Conservation (phyloP, 2,797 vertebrate species). For the Sebastes nivosus region DNA sequence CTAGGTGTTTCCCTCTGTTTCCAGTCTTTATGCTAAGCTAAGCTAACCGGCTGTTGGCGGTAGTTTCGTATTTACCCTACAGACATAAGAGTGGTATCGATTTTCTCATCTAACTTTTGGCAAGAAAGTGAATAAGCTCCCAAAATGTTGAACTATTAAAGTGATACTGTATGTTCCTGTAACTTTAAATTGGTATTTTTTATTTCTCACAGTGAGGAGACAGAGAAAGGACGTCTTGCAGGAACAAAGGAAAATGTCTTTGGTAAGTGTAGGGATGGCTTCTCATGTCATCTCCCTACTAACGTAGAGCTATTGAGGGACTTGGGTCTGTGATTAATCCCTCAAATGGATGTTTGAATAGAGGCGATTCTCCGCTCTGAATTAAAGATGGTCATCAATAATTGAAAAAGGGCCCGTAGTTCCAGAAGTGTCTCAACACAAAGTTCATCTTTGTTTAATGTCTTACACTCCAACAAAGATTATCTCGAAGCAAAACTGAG, state of each 20-base stretch:
- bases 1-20: not conserved
- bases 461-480: not conserved
- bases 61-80: not conserved
- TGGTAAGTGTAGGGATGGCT: slow-evolving; percentile 83
- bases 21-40: not conserved
- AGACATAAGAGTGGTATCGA: not conserved
- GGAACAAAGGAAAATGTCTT: slow-evolving; percentile 84
- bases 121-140: not conserved
- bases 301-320: not conserved
- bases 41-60: not conserved
- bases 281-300: slow-evolving; percentile 3
- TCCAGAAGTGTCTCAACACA: slow-evolving; percentile 18
- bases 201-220: slow-evolving; percentile 82
- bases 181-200: not conserved
- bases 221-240: slow-evolving; percentile 83
- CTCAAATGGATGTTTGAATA: slow-evolving; percentile 8
- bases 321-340: slow-evolving; percentile 11
- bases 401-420: slow-evolving; percentile 6
- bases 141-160: not conserved
- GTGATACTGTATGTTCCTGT: not conserved
- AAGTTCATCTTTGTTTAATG: slow-evolving; percentile 34
- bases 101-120: not conserved
- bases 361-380: not conserved
- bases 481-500: slow-evolving; percentile 7
- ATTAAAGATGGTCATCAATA: slow-evolving; percentile 13